Conservation (phyloP, 2,113 vertebrate genomes). For the Sus scrofa region DNA sequence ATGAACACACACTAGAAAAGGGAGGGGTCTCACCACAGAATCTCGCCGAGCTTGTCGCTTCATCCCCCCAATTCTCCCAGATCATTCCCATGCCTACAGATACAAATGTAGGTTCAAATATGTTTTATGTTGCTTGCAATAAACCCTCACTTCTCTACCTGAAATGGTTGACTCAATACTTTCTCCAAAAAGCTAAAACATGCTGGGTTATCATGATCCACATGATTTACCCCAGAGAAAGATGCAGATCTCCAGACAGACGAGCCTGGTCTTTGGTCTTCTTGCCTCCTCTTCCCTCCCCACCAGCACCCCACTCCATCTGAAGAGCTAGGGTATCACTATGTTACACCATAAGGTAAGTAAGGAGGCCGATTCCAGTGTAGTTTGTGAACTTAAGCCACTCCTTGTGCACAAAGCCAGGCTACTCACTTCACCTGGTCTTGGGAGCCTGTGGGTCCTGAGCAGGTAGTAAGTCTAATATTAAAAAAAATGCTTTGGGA, state of each 20-base stretch:
- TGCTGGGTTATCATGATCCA: neutral
- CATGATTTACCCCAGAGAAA: neutral
- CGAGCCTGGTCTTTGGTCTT: neutral
- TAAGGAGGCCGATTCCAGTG: neutral
- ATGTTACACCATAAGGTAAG: neutral
- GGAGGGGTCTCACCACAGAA: neutral
- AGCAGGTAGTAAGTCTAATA: neutral
- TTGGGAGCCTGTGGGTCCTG: neutral
- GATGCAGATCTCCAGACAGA: neutral
- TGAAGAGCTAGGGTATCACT: neutral
- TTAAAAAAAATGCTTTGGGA: neutral
- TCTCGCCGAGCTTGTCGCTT: neutral
- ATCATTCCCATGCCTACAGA: neutral
- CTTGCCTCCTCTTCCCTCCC: neutral
- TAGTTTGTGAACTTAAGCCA: neutral
- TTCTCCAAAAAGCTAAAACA: slow-evolving; percentile 8
- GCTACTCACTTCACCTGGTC: neutral
- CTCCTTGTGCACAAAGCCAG: no score
- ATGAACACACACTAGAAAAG: neutral
- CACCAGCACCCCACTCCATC: neutral
- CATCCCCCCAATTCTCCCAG: neutral
- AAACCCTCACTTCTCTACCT: neutral
- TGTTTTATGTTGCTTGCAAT: slow-evolving; percentile 22
- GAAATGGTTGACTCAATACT: neutral
- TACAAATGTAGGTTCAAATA: neutral